Evolutionary conservation across 1,140 invertebrate genomes (phyloP), one percentile per base, ranked within the genome.

Genomic region (Lepidotrigona ventralis): DNA sequence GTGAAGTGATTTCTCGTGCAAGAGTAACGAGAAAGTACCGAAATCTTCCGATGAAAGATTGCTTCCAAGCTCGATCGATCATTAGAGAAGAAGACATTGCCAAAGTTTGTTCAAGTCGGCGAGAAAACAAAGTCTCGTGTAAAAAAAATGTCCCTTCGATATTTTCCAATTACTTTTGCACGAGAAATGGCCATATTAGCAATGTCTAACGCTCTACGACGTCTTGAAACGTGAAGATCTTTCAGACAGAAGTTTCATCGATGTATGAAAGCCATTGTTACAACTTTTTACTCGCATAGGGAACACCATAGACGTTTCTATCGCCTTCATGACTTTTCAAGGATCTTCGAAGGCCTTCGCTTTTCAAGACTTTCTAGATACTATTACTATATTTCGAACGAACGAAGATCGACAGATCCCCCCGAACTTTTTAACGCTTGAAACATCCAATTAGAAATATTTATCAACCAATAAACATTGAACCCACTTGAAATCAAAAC

Each of bases 211-310:
- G 17, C 29, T 66, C 11, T 26, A 23, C 1, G 11, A 66, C 53
- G 39, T 39, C 29, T 75, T 60, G 14, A 75, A 75, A 60, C 58
- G 12, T 23, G 14, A 71, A 26, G 17, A 51, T 58, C 54, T 60
- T 75, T 39, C 21, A 19, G 14, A 60, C 11, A 72, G 46, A 72
- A 53, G 46, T 51, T 72, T 51, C 15, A 72, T 11, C 5, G 19
- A 53, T 1, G 11, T 29, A 53, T 26, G n/a, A 53, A 15, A 54
- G 9, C 11, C 58, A 60, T 60, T 21, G 46, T 19, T 46, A 75
- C 33, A 75, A 75, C 29, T 60, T 75, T 58, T 60, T 75, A 58
- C 54, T 75, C 21, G 56, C 23, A 63, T n/a, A 60, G n/a, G 4
- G 46, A 46, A 1, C 46, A 60, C 14, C 23, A n/a, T 23, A 12